Base-by-base conservation (phyloP, 2,797 vertebrate genomes). In the Gymnothorax javanicus region DNA sequence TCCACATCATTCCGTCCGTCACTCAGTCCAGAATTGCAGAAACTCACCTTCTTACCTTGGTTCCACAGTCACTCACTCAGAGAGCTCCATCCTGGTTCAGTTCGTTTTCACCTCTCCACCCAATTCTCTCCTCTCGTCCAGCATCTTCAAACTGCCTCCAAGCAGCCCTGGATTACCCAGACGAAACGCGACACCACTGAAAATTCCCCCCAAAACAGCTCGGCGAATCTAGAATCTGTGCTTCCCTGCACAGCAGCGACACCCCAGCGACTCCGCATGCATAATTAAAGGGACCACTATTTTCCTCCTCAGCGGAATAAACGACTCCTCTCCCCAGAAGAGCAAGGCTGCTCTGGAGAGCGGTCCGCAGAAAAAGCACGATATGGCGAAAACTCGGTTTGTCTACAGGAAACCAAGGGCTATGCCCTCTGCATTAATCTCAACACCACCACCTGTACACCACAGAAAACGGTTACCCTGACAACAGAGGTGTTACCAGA, bases 211-310 rank as follows among this genome's bases (percentile, higher is more conserved):
- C 81, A 82, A 54, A 77, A 60, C 77, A n/a, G 60, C 85, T 60
- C 1, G 85, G 15, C 60, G n/a, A 60, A 56, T 86, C 79, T 60
- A 50, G 82, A 86, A 86, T 81, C 81, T 25, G 57, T 73, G 67
- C 25, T 58, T 62, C 57, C 52, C 2, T 23, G 50, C 77, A 52
- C 15, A 23, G 59, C 59, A n/a, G 43, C 0, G 59, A 81, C 27
- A 57, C 85, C 59, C 50, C 8, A 20, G 50, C 69, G 75, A 59
- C 79, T 79, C 85, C 25, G 43, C 9, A 25, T 86, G 79, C 86
- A 86, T 83, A 86, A 83, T 86, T 86, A 83, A 86, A 83, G 86
- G 56, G 5, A 50, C 86, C 57, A 83, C 83, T 86, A 64, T 86
- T 81, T 86, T 56, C 33, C 54, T 82, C 79, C 20, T 86, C 79